A percentile compares a stretch with the other conserved stretches of the same genome.
Evolutionary conservation across 2,113 vertebrate genomes (phyloP).

Genomic region (Thinocorus orbignyianus): DNA sequence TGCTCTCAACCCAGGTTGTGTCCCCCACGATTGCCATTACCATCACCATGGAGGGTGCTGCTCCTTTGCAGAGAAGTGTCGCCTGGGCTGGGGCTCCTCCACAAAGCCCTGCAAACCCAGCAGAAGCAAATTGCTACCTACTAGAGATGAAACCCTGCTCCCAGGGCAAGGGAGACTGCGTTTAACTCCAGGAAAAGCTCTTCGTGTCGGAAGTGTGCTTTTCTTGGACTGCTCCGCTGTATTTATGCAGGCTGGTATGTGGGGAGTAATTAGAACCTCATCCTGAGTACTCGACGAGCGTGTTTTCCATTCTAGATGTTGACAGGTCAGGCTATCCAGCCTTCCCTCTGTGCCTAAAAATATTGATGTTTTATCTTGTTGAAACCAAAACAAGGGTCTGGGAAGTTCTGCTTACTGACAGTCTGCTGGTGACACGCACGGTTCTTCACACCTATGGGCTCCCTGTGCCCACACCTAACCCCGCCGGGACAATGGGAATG

Average conservation of each 20-base stretch:
- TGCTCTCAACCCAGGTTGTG: fast-evolving
- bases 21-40: fast-evolving
- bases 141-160: neutral
- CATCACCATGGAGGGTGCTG: neutral
- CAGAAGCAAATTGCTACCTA: neutral
- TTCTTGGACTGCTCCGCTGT: constrained; percentile 22
- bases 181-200: neutral
- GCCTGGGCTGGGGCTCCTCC: neutral
- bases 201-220: neutral
- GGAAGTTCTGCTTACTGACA: neutral
- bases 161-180: neutral
- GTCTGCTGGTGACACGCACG: neutral
- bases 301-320: constrained; percentile 29
- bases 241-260: constrained; percentile 33
- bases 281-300: neutral
- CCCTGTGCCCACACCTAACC: neutral
- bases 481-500: fast-evolving
- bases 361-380: neutral
- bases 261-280: constrained; percentile 58
- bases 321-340: neutral
- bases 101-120: neutral
- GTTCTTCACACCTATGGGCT: neutral
- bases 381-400: neutral
- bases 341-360: neutral
- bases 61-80: fast-evolving